Conservation (phyloP, 92 coral and sea anemone genomes). For the Palythoa grandis region DNA sequence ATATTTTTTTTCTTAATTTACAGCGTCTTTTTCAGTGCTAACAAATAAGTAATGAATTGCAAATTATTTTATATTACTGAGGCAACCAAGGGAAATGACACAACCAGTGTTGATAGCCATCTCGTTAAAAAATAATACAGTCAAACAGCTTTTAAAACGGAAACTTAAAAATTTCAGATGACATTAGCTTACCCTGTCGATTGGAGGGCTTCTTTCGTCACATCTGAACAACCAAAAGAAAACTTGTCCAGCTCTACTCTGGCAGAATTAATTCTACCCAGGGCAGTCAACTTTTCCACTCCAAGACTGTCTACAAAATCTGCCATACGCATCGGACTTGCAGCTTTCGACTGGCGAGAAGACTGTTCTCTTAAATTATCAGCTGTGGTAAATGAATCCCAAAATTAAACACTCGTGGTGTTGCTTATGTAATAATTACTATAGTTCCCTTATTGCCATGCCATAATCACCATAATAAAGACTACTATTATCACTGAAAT, state of each 20-base stretch:
- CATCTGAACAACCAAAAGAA: slow-evolving; percentile 10
- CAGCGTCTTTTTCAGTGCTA: background rate
- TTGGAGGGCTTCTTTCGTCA: background rate
- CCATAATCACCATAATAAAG: background rate
- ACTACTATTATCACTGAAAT: background rate
- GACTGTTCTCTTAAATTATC: background rate
- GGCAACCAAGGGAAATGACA: background rate
- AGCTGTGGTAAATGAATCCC: background rate
- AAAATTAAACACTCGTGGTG: background rate
- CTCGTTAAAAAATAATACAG: background rate
- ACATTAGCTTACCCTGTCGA: slow-evolving; percentile 2
- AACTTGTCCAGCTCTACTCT: slow-evolving; percentile 78
- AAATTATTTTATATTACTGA: background rate
- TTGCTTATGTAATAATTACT: no score
- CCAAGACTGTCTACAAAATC: slow-evolving; percentile 78
- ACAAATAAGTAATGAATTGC: background rate
- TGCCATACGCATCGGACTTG: slow-evolving; percentile 15
- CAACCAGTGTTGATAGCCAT: no score
- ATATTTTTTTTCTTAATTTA: background rate
- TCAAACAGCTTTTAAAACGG: background rate
- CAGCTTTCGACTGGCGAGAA: slow-evolving; percentile 6
- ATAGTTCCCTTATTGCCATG: background rate
- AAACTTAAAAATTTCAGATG: background rate
- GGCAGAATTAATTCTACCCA: slow-evolving; percentile 92
- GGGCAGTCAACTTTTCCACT: slow-evolving; percentile 83